Percentiles rank a stretch among this genome's conserved stretches.
Conservation (phyloP, 2,797 vertebrate species). For the Yasuhikotakia modesta region DNA sequence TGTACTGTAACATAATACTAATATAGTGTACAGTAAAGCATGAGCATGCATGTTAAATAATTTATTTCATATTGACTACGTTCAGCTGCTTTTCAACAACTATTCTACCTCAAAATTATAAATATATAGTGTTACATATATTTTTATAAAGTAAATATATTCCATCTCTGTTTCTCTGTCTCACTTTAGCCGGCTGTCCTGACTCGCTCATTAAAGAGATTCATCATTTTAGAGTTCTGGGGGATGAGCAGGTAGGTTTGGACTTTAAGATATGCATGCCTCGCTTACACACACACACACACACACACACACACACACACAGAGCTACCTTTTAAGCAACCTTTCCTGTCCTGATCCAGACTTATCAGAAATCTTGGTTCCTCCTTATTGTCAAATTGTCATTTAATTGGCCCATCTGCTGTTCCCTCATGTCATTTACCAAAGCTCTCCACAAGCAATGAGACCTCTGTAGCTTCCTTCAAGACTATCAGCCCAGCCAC, state of each 20-base stretch:
- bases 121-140: too few relatives aligned
- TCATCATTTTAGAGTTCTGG: slow-evolving; percentile 90
- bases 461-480: not conserved
- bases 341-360: slow-evolving; percentile 7
- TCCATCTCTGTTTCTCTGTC: not conserved
- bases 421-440: slow-evolving; percentile 26
- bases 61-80: too few relatives aligned
- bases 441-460: slow-evolving; percentile 16
- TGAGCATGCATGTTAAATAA: too few relatives aligned
- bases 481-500: not conserved
- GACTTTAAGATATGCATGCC: slow-evolving; percentile 41
- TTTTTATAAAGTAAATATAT: too few relatives aligned
- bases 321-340: slow-evolving; percentile 35
- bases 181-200: slow-evolving; percentile 81
- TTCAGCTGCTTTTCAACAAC: too few relatives aligned
- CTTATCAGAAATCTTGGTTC: slow-evolving; percentile 46
- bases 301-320: slow-evolving; percentile 55
- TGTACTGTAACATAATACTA: too few relatives aligned
- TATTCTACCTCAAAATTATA: too few relatives aligned
- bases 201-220: slow-evolving; percentile 88
- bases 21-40: too few relatives aligned
- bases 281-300: slow-evolving; percentile 53
- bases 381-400: slow-evolving; percentile 67
- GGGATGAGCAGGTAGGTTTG: slow-evolving; percentile 86
- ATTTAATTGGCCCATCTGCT: slow-evolving; percentile 60